Conservation (phyloP, 2,888 invertebrate species). For the Anodontia alba region DNA sequence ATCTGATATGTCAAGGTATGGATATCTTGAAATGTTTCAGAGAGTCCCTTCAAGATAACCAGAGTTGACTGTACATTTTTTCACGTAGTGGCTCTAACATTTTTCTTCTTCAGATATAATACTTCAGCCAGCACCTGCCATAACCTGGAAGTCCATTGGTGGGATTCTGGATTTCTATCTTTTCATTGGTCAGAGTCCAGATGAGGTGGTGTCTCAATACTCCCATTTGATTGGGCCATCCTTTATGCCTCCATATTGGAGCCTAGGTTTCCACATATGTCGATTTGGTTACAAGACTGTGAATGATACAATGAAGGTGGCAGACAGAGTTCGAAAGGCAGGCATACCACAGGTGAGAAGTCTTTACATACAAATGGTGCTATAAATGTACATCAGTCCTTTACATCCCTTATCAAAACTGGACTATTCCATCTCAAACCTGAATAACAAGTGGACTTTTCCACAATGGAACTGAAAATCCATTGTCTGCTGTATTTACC, state of each 20-base stretch:
- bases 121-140: slow-evolving; percentile 89
- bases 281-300: slow-evolving; percentile 86
- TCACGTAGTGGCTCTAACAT: too few species aligned
- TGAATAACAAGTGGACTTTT: too few species aligned
- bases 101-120: slow-evolving; percentile 64
- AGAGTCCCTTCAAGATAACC: too few species aligned
- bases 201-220: slow-evolving; percentile 86
- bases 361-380: too few species aligned
- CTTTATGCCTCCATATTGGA: slow-evolving; percentile 88
- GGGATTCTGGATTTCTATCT: slow-evolving; percentile 92
- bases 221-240: slow-evolving; percentile 74
- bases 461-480: too few species aligned
- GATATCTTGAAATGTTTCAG: too few species aligned
- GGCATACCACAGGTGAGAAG: slow-evolving; percentile 73
- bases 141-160: slow-evolving; percentile 92
- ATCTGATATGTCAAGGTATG: too few species aligned
- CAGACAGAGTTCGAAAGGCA: slow-evolving; percentile 63
- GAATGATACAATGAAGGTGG: slow-evolving; percentile 67
- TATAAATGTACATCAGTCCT: too few species aligned
- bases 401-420: too few species aligned
- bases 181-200: slow-evolving; percentile 86
- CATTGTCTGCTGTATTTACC: too few species aligned
- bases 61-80: too few species aligned
- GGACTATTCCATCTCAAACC: too few species aligned
- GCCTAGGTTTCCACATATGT: slow-evolving; percentile 94